Conservation (phyloP, 2,888 invertebrate species). For the Apotomis betuletana region DNA sequence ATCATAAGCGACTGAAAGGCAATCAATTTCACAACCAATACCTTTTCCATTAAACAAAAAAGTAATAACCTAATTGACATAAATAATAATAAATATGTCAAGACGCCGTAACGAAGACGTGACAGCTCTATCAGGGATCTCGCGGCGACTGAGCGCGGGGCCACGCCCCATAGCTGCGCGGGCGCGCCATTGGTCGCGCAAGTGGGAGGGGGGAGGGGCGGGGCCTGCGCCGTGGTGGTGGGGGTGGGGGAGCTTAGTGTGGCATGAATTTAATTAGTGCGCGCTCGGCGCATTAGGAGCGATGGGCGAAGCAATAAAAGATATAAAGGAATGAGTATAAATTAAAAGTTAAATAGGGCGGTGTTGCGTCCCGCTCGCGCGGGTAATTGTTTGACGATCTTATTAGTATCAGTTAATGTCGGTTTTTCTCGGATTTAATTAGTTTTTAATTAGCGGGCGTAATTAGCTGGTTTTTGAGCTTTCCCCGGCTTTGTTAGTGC, state of each 20-base stretch:
- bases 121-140: slow-evolving; percentile 82
- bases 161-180: slow-evolving; percentile 49
- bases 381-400: slow-evolving; percentile 83
- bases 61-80: slow-evolving; percentile 84
- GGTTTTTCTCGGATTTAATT: slow-evolving; percentile 82
- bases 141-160: slow-evolving; percentile 66
- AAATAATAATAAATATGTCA: slow-evolving; percentile 84
- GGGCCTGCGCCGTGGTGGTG: slow-evolving; percentile 47
- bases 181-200: slow-evolving; percentile 57
- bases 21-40: slow-evolving; percentile 82
- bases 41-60: slow-evolving; percentile 84
- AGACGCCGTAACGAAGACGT: slow-evolving; percentile 81
- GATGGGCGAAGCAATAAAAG: slow-evolving; percentile 84
- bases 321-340: slow-evolving; percentile 85
- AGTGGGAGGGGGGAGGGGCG: slow-evolving; percentile 62
- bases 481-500: slow-evolving; percentile 58
- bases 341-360: slow-evolving; percentile 82
- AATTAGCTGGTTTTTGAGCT: slow-evolving; percentile 69
- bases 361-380: slow-evolving; percentile 53
- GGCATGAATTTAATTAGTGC: slow-evolving; percentile 84
- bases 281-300: slow-evolving; percentile 83
- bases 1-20: slow-evolving; percentile 81
- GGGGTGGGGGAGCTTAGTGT: slow-evolving; percentile 74
- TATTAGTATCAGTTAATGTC: slow-evolving; percentile 84
- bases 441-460: slow-evolving; percentile 79